These are phyloP conservation scores for Cheilosia grossa DNA, from an alignment of 2,888 invertebrate genomes.

Conservation along the genomic window DNA sequence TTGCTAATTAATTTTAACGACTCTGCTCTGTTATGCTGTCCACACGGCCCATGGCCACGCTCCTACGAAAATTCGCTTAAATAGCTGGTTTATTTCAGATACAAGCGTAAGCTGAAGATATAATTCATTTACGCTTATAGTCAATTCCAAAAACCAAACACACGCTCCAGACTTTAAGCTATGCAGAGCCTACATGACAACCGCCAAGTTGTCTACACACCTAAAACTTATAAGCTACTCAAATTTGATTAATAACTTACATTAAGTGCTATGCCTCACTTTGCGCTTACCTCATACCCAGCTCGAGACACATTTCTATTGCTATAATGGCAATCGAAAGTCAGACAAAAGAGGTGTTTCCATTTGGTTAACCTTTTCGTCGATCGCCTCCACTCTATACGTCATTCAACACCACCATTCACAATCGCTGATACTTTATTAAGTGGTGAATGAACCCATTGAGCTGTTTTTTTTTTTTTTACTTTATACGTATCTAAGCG, in stretches of 20 bases:
- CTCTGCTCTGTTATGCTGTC: conserved; percentile 4
- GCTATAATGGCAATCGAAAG: conserved; percentile 22
- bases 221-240: conserved; percentile 6
- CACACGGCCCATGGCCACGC: conserved; percentile 19
- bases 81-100: no score
- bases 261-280: background rate
- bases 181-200: conserved; percentile 11
- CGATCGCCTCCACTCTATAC: conserved; percentile 6
- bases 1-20: conserved; percentile 6
- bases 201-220: conserved; percentile 41
- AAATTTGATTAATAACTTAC: conserved; percentile 3
- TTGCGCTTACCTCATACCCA: background rate
- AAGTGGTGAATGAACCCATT: conserved; percentile 67
- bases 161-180: background rate
- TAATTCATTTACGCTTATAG: background rate
- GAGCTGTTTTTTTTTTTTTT: background rate
- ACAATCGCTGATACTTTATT: conserved; percentile 50
- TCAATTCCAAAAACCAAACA: background rate
- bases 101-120: no score
- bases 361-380: conserved; percentile 21
- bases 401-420: conserved; percentile 15
- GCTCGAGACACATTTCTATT: background rate
- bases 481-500: background rate
- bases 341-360: conserved; percentile 15
- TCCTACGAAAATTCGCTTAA: background rate